These are phyloP conservation scores for Lepisosteus osseus DNA, from an alignment of 2,113 vertebrate genomes.

Conservation along the genomic window DNA sequence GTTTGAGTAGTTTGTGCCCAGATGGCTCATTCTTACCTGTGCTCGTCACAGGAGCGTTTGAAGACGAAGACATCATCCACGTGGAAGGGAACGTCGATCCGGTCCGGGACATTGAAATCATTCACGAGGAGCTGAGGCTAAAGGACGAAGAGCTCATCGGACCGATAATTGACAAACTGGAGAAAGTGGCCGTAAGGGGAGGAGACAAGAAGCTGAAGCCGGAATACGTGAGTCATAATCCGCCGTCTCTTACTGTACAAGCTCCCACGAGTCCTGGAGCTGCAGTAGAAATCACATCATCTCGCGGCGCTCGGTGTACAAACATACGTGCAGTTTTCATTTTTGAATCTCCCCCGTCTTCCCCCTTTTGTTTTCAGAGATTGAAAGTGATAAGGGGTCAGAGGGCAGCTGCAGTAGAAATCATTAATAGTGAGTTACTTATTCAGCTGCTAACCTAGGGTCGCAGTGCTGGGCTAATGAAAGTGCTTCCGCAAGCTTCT, in stretches of 20 bases:
- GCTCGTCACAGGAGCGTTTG: conserved; percentile 71
- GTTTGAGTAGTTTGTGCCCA: no score
- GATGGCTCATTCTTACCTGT: no score
- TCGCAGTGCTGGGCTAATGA: conserved; percentile 66
- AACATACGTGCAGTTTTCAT: conserved; percentile 34
- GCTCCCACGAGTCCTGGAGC: conserved; percentile 53
- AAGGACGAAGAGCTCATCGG: conserved; percentile 88
- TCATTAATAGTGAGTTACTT: conserved; percentile 74
- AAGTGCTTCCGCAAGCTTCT: conserved; percentile 70
- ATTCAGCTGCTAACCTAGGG: conserved; percentile 61
- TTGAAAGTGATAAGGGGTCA: conserved; percentile 69
- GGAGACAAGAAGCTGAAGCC: conserved; percentile 90
- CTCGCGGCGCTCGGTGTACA: conserved; percentile 38
- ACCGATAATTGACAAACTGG: conserved; percentile 90
- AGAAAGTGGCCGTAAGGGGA: conserved; percentile 88
- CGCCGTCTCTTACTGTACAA: conserved; percentile 48
- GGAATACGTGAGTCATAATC: conserved; percentile 88
- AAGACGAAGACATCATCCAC: conserved; percentile 96
- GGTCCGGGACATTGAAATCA: conserved; percentile 87
- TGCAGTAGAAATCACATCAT: conserved; percentile 63
- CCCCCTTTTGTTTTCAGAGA: conserved; percentile 46
- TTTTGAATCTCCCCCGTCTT: conserved; percentile 37
- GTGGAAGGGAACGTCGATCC: conserved; percentile 94
- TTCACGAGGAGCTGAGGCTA: conserved; percentile 91
- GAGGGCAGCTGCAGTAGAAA: conserved; percentile 73